These are phyloP conservation scores for Mionectes macconnelli DNA, from an alignment of 2,113 vertebrate genomes.

Conservation along the genomic window DNA sequence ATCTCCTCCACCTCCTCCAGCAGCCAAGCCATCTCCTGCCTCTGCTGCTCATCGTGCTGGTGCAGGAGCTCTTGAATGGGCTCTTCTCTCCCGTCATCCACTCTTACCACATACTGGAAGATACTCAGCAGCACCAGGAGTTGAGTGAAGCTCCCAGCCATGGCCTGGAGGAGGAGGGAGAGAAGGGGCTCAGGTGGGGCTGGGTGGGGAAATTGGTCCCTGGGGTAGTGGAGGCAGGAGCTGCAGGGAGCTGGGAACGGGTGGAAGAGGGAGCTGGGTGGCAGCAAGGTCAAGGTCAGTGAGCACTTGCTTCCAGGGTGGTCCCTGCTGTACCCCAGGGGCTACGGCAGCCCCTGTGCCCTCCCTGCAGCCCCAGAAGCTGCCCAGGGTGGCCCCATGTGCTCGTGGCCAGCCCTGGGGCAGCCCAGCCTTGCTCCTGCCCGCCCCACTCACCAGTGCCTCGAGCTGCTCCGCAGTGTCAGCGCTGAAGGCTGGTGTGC, in stretches of 20 bases:
- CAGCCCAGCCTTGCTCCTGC: not conserved
- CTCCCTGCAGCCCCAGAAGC: not conserved
- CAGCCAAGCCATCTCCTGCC: too few relatives aligned
- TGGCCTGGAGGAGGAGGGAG: not conserved
- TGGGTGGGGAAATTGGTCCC: not conserved
- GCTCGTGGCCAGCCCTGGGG: not conserved
- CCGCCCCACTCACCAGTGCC: too few relatives aligned
- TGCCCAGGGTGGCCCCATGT: accelerated
- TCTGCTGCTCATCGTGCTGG: too few relatives aligned
- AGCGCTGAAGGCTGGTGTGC: too few relatives aligned
- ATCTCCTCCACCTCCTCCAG: too few relatives aligned
- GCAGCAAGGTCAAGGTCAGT: too few relatives aligned
- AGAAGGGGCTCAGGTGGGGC: too few relatives aligned
- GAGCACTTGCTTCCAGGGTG: too few relatives aligned
- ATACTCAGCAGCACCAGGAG: accelerated
- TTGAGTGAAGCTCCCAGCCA: not conserved
- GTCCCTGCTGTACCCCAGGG: too few relatives aligned
- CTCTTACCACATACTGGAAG: accelerated
- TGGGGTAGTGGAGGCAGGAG: not conserved
- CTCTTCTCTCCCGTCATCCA: too few relatives aligned
- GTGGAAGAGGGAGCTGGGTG: not conserved
- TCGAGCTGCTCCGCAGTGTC: too few relatives aligned
- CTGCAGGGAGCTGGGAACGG: not conserved
- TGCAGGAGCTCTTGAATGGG: too few relatives aligned
- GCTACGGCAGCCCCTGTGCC: not conserved